Evolutionary conservation across 92 coral and sea anemone genomes (phyloP), one percentile per base, ranked within the genome.

Genomic region (Bergia sp.): DNA sequence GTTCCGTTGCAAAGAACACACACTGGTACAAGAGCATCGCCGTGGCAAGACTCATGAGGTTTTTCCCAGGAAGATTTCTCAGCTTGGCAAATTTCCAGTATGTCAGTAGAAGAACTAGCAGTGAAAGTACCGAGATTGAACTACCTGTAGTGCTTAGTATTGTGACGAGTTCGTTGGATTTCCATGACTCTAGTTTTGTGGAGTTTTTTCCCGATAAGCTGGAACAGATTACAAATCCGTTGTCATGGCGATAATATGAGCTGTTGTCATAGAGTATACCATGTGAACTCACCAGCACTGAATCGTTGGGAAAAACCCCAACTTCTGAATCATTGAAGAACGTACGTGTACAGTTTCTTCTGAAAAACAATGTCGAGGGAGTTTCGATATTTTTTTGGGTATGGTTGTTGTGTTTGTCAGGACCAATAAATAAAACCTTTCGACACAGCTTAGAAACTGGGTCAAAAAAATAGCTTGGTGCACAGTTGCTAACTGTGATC

Each of bases 61-160:
- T 73, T 16, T 73, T 73, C 37, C 77, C 77, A 73, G 77, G 77
- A 37, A 77, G 55, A 41, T 77, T 77, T 77, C 55, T 42, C 55
- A 77, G 37, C 7, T 1, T 77, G 1, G 81, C 29, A 77, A 77
- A 77, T 41, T 40, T 40, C 3, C 36, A 37, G 36, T 77, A 77
- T 1, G 81, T 77, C 7, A 44, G 53, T 21, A 77, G 81, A 77
- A 77, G 81, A 16, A 41, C 38, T 20, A 77, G 55, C 50, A 77
- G 81, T 21, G 81, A 77, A 40, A 77, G 21, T 5, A 21, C 43
- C 29, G 81, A 77, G 8, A 77, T 43, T 42, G 81, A 41, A 16
- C 55, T 40, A 37, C 81, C 41, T 13, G 7, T 13, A 39, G 44
- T 74, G 47, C 45, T 39, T 4, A 74, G 47, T 74, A 74, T 7